Conservation (phyloP, 92 coral and sea anemone species). For the Siderastrea siderea region DNA sequence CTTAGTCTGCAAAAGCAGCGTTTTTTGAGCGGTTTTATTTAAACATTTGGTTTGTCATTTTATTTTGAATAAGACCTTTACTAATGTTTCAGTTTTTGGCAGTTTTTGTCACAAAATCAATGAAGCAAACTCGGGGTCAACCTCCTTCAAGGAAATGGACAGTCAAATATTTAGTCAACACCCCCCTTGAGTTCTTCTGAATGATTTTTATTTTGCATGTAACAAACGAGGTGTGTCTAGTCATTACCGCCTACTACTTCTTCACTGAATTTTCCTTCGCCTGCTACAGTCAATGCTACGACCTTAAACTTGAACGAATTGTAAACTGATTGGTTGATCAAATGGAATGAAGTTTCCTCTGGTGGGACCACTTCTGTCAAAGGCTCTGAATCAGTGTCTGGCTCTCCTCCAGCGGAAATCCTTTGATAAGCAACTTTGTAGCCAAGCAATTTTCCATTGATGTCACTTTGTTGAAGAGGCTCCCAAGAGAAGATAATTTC, state of each 20-base stretch:
- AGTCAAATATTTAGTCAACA: too few species aligned
- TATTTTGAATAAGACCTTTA: too few species aligned
- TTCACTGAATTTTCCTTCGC: constrained; percentile 7
- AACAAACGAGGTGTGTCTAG: too few species aligned
- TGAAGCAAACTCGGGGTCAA: too few species aligned
- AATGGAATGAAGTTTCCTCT: neutral
- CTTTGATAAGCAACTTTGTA: constrained; percentile 18
- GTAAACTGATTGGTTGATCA: constrained; percentile 1
- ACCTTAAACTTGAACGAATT: constrained; percentile 5
- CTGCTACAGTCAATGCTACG: constrained; percentile 7
- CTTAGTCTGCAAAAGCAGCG: too few species aligned
- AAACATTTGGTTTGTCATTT: too few species aligned
- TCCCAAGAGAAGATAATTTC: constrained; percentile 2
- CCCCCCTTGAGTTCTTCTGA: too few species aligned
- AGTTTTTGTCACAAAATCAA: too few species aligned
- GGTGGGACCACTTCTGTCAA: neutral
- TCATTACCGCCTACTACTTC: constrained; percentile 12
- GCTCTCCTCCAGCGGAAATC: neutral
- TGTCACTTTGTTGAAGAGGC: constrained; percentile 9
- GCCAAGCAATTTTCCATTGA: constrained; percentile 1
- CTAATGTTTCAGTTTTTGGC: too few species aligned
- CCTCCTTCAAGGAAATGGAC: too few species aligned
- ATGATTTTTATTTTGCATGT: too few species aligned
- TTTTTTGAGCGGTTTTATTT: too few species aligned
- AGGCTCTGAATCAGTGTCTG: neutral